Evolutionary conservation across 92 coral and sea anemone genomes (phyloP).

Genomic region (Plumapathes pennacea): DNA sequence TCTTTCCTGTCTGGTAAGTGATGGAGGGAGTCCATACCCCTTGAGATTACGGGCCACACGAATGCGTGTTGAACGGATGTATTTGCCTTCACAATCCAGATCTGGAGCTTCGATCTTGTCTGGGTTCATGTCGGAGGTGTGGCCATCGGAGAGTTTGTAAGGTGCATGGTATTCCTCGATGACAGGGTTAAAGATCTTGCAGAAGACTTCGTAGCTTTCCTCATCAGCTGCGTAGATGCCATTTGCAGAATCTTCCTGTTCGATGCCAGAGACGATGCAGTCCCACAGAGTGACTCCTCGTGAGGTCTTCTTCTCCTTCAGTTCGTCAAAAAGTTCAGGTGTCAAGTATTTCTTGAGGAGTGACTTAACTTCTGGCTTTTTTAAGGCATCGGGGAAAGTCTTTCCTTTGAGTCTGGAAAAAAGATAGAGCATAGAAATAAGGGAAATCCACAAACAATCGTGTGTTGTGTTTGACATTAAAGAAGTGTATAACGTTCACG

Average conservation of each 20-base stretch:
- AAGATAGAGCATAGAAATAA: no score
- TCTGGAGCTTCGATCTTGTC: conserved; percentile 76
- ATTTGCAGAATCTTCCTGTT: conserved; percentile 41
- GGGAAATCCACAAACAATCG: no score
- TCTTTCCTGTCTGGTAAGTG: conserved; percentile 68
- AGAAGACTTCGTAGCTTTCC: conserved; percentile 63
- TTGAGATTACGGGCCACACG: conserved; percentile 87
- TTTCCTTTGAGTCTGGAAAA: no score
- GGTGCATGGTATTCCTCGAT: conserved; percentile 85
- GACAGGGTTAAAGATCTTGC: conserved; percentile 51
- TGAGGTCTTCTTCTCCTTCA: conserved; percentile 57
- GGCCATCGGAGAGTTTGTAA: conserved; percentile 71
- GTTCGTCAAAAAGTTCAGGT: conserved; percentile 40
- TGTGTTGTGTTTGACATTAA: no score
- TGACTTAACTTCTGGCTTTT: conserved; percentile 45
- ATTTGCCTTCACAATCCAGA: conserved; percentile 61
- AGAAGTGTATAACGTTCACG: no score
- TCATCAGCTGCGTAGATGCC: conserved; percentile 70
- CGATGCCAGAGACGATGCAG: conserved; percentile 61
- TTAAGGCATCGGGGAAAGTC: conserved; percentile 53
- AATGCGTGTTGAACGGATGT: conserved; percentile 82
- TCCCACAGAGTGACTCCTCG: conserved; percentile 36
- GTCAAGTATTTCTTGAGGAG: conserved; percentile 50
- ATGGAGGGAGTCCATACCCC: conserved; percentile 81
- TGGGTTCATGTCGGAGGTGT: conserved; percentile 81